Base-by-base conservation (phyloP, 2,797 vertebrate genomes). In the Falco rusticolus region DNA sequence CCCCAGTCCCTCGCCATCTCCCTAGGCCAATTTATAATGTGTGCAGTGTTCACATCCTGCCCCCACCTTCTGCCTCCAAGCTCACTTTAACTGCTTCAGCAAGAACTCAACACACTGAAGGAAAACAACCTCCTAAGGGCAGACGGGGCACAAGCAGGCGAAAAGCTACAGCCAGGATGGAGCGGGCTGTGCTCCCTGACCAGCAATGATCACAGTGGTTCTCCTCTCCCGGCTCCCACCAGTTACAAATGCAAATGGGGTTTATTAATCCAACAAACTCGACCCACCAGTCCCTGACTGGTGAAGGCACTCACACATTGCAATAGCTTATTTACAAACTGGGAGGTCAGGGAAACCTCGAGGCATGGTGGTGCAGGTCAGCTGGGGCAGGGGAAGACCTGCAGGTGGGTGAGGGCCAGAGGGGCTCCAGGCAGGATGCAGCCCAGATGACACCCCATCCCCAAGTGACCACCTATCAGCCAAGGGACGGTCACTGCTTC, bases 341-440 rank as follows among this genome's bases (percentile, higher is more conserved):
- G 6, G 10, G 39, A 54, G 31, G 51, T 51, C 41, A 54, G 6
- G 28, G 31, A 50, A 54, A 54, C 43, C 33, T 54, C 3, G 1
- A 45, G 28, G 43, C 37, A 59, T 1, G 5, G 39, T 0, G 1
- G 0, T 7, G 51, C 1, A 1, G 33, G 19, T 63, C 37, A 61
- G 12, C 34, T 48, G n/a, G 53, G 24, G 10, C 50, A 80, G n/a
- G 16, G 11, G 11, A 34, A 65, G 34, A 9, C 39, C 4, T 1
- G 15, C 70, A 34, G 47, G 29, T 14, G 39, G n/a, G 11, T 24
- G 54, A 39, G 17, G 33, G 54, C 37, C 39, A 78, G 34, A 66
- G 48, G 9, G 34, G 16, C 3, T 82, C 45, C 2, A 2, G 70
- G 26, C 45, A 77, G 54, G 17, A 61, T 33, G 29, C 0, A 2